These are phyloP conservation scores for Cervus canadensis DNA, from an alignment of 2,113 vertebrate genomes.

Conservation along the genomic window DNA sequence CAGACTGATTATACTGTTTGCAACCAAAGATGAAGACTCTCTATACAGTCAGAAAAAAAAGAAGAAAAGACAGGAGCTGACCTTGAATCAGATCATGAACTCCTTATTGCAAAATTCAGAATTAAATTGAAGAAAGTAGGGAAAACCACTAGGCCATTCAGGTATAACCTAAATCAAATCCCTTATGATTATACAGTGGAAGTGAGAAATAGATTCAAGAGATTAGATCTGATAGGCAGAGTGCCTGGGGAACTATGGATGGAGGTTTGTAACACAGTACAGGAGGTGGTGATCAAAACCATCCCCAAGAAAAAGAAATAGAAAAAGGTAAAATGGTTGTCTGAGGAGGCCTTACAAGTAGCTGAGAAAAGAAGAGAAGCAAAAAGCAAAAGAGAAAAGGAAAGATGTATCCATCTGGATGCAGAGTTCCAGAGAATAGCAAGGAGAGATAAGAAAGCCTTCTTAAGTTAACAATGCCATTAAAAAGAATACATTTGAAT, in stretches of 20 bases:
- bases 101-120: background rate
- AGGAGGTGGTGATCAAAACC: background rate
- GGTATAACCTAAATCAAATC: background rate
- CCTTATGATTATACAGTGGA: background rate
- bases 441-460: too few relatives aligned
- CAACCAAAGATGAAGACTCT: background rate
- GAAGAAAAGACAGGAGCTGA: background rate
- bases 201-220: background rate
- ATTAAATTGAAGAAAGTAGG: background rate
- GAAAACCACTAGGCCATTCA: background rate
- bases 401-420: background rate
- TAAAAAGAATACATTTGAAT: too few relatives aligned
- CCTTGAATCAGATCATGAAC: background rate
- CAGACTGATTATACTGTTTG: background rate
- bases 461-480: too few relatives aligned
- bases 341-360: background rate
- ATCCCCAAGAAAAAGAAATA: background rate
- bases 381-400: background rate
- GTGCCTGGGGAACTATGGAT: background rate
- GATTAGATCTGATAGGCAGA: background rate
- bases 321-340: background rate
- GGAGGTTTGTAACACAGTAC: background rate
- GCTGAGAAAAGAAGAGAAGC: background rate
- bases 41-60: background rate
- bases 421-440: too few relatives aligned